Percentiles rank a stretch among this genome's conserved stretches.
Conservation (phyloP, 1,140 invertebrate genomes). For the Alviniconcha marisindica region DNA sequence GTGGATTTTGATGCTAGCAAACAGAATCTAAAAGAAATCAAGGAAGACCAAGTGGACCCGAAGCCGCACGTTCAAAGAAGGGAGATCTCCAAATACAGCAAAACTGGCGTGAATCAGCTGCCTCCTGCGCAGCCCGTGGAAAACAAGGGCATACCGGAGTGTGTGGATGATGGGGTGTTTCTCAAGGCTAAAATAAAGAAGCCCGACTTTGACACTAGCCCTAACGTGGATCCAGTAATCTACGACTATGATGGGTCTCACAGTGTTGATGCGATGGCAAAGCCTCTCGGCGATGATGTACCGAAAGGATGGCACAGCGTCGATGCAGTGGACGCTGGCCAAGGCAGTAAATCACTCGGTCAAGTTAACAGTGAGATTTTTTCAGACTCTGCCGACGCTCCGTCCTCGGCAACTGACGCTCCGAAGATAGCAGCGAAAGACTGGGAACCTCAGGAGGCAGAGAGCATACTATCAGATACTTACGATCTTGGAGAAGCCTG, state of each 20-base stretch:
- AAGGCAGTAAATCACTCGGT: not conserved
- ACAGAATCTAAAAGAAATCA: not conserved
- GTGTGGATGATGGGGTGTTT: not conserved
- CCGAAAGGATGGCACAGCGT: not conserved
- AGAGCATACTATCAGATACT: not conserved
- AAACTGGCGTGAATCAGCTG: too few species aligned
- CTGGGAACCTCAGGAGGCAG: slow-evolving; percentile 2
- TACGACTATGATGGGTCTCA: slow-evolving; percentile 16
- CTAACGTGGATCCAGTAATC: not conserved
- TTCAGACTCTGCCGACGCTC: not conserved
- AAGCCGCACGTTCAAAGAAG: too few species aligned
- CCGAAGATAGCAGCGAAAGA: not conserved
- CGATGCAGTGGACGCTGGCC: not conserved
- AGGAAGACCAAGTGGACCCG: not conserved
- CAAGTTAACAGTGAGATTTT: not conserved
- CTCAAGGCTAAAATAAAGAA: not conserved
- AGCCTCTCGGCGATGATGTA: not conserved
- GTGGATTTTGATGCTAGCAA: not conserved
- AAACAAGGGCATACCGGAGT: not conserved
- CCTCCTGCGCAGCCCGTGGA: not conserved
- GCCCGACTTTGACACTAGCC: not conserved
- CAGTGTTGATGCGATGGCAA: not conserved
- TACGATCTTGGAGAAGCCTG: slow-evolving; percentile 11
- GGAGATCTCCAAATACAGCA: too few species aligned
- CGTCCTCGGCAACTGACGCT: not conserved